Percentiles rank a stretch among this genome's conserved stretches.
Conservation (phyloP, 2,797 vertebrate genomes). For the Dermochelys coriacea region DNA sequence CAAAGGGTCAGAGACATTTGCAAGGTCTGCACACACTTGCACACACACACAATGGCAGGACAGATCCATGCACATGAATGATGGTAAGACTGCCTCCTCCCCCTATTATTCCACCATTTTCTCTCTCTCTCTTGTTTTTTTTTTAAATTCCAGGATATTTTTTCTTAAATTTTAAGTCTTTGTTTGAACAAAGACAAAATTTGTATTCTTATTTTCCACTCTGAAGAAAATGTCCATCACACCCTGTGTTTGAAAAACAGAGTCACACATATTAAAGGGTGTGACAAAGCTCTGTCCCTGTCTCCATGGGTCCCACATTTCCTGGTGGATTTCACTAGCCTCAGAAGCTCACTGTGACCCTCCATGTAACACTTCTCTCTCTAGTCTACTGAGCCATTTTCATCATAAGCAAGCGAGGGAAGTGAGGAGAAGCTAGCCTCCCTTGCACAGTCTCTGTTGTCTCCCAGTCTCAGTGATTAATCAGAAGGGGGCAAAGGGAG, state of each 20-base stretch:
- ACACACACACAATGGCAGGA: neutral
- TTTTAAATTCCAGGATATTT: neutral
- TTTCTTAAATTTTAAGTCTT: neutral
- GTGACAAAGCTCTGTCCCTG: too few relatives aligned
- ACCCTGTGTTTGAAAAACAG: neutral
- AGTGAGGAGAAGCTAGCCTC: too few relatives aligned
- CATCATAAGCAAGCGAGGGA: too few relatives aligned
- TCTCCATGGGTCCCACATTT: too few relatives aligned
- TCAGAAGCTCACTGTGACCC: too few relatives aligned
- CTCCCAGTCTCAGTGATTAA: too few relatives aligned
- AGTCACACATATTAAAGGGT: neutral
- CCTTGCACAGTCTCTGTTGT: too few relatives aligned
- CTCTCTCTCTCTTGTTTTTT: neutral
- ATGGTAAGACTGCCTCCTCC: neutral
- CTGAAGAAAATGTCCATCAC: neutral
- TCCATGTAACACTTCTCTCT: too few relatives aligned
- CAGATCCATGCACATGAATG: neutral
- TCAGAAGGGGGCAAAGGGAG: too few relatives aligned
- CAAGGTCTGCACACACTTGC: neutral
- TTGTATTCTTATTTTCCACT: neutral
- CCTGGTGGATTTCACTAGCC: too few relatives aligned
- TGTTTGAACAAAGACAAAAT: neutral
- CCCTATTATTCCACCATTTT: accelerated
- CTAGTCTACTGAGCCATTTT: too few relatives aligned
- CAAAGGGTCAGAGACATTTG: neutral